These are phyloP conservation scores for Podarcis muralis DNA, from an alignment of 2,113 vertebrate species.

Conservation along the genomic window DNA sequence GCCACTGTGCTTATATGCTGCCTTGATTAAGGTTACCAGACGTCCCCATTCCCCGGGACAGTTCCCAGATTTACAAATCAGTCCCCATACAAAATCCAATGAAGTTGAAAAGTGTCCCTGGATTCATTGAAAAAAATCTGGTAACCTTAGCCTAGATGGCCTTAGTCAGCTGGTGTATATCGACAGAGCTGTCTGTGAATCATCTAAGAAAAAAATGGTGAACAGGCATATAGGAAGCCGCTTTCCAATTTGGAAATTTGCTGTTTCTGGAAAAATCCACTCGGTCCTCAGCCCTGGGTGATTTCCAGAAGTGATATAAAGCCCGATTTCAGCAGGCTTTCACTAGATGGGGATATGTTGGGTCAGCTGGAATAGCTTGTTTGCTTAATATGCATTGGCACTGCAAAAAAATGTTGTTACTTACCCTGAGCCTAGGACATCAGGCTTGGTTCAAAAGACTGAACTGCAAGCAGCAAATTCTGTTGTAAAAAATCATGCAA, in stretches of 20 bases:
- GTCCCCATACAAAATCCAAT: too few relatives aligned
- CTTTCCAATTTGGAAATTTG: neutral
- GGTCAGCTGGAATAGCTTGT: neutral
- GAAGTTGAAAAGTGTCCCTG: too few relatives aligned
- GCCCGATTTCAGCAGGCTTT: neutral
- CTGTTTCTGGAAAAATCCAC: neutral
- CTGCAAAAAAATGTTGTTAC: neutral
- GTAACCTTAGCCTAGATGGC: too few relatives aligned
- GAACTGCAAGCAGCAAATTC: neutral
- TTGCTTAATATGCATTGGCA: neutral
- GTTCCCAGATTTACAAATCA: too few relatives aligned
- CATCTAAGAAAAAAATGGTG: neutral
- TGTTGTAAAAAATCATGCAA: neutral
- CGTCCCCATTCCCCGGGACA: neutral
- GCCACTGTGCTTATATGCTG: neutral
- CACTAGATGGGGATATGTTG: neutral
- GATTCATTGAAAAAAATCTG: too few relatives aligned
- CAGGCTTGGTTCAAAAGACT: neutral
- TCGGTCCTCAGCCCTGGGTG: neutral
- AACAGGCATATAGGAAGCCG: neutral
- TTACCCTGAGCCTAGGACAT: neutral
- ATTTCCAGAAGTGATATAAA: neutral
- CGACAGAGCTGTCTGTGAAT: neutral
- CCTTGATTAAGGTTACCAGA: neutral
- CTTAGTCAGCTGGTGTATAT: too few relatives aligned